Evolutionary conservation across 2,888 invertebrate species (phyloP), one percentile per base, ranked within the genome.

Genomic region (Cenopis cana): DNA sequence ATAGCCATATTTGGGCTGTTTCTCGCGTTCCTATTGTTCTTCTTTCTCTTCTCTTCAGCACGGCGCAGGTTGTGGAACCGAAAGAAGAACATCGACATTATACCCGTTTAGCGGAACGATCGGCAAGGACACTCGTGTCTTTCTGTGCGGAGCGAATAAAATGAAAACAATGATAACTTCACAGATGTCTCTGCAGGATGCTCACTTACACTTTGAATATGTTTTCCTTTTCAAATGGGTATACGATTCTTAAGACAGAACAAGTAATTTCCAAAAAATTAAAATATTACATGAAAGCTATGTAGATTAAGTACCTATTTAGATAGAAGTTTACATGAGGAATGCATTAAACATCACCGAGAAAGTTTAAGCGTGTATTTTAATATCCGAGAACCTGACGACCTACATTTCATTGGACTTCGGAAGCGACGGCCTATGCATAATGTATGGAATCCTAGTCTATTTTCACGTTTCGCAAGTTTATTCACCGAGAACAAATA

Each of bases 21-120:
- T 77, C 84, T 87, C 73, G 72, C 76, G 75, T 79, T 82, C 78
- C 80, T 82, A 76, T 76, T 81, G 75, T 78, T 75, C 80, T 84
- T 88, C 81, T 82, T 87, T 75, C 88, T 84, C 62, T 85, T 88
- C 90, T 97, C 97, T 93, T 97, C 97, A 88, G 96, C 96, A 76
- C 98, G 96, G 90, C 96, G 97, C 88, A 97, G 95, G 94, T 97
- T 97, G 95, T 97, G 98, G 89, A 98, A 96, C 82, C 98, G 98
- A 94, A 98, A 98, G 96, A 98, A 98, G 95, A 98, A 98, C 95
- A 98, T 96, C 95, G 98, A 98, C 98, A 98, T 98, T 94, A 95
- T 96, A 94, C 83, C 79, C 60, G 71, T 74, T 79, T 78, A 65
- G 20, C 66, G 74, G 69, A 24, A 60, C 70, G 59, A 36, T 67